A percentile compares a stretch with the other conserved stretches of the same genome.
phyloP scores from a whole-genome alignment of 2,797 vertebrate species.

The Lacerta viridis region DNA sequence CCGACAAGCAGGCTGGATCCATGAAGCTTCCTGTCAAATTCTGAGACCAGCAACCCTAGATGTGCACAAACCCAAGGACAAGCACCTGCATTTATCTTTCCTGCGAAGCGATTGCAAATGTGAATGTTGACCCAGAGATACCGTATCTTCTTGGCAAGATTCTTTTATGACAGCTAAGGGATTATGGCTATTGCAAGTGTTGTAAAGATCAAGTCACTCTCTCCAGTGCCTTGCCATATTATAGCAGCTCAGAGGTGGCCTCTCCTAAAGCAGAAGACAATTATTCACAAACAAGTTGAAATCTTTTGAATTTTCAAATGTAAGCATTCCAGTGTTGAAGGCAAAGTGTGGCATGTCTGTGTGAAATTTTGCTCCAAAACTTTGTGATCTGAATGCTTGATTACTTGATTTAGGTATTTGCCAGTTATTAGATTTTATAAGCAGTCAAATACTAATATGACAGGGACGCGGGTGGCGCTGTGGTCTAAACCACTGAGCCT shows the following conservation, averaged over 20 bases:
- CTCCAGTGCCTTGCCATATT: background rate
- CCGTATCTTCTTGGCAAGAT: slow-evolving; percentile 24
- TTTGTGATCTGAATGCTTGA: background rate
- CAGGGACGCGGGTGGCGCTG: no score
- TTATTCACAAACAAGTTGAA: background rate
- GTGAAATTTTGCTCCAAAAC: background rate
- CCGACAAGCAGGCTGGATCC: background rate
- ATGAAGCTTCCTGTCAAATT: background rate
- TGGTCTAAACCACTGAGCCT: no score
- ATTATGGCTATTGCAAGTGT: background rate
- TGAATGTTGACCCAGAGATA: slow-evolving; percentile 22
- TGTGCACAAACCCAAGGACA: background rate
- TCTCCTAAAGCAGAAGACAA: background rate
- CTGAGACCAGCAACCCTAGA: background rate
- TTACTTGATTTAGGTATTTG: background rate
- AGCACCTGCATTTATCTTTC: background rate
- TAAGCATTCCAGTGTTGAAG: background rate
- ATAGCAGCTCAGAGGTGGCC: background rate
- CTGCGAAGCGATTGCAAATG: background rate
- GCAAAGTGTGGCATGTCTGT: background rate
- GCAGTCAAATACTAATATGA: background rate
- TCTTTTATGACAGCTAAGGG: background rate
- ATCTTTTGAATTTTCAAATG: background rate
- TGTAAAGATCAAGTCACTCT: background rate
- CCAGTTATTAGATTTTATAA: background rate